Base-by-base conservation (phyloP, 2,113 vertebrate genomes). In the Vulpes vulpes region DNA sequence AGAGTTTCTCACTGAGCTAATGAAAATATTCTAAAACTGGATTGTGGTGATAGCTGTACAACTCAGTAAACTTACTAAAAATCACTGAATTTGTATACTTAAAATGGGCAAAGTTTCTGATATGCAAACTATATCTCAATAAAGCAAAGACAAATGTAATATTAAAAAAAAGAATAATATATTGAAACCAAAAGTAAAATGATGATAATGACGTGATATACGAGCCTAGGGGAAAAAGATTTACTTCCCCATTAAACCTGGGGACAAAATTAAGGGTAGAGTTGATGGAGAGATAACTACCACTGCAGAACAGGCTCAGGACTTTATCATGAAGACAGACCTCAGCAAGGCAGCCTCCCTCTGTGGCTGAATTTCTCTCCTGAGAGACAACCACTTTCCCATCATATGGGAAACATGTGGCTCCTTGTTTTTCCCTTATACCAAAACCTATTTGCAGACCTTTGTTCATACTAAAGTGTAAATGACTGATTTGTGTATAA, bases 391-490 rank as follows among this genome's bases (percentile, higher is more conserved):
- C 27, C 25, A 67, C 30, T 57, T 88, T 51, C 19, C 27, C 15
- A 19, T 15, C 22, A 62, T 25, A 38, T 38, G n/a, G 79, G 55
- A 59, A 81, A 59, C 19, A 60, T 11, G 1, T n/a, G 22, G 9
- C 43, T 94, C 64, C 4, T 57, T 57, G 60, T 38, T 74, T 95
- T 76, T 23, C 25, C 20, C 27, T 95, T 25, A n/a, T 20, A 25
- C 11, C 38, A 91, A 96, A 84, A 92, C 11, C 11, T 95, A 11
- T 59, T 74, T 65, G 2, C n/a, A 89, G 80, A 9, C 25, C 82
- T 92, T 51, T n/a, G 20, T 91, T 94, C 94, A 88, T 38, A 84
- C 53, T 8, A 71, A 94, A 10, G 11, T 82, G 8, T 89, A 89
- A 88, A 85, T 59, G 65, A 51, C 74, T 57, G 74, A 53, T 53